These are phyloP conservation scores for Ceryle rudis DNA, from an alignment of 2,797 vertebrate genomes.

Conservation along the genomic window DNA sequence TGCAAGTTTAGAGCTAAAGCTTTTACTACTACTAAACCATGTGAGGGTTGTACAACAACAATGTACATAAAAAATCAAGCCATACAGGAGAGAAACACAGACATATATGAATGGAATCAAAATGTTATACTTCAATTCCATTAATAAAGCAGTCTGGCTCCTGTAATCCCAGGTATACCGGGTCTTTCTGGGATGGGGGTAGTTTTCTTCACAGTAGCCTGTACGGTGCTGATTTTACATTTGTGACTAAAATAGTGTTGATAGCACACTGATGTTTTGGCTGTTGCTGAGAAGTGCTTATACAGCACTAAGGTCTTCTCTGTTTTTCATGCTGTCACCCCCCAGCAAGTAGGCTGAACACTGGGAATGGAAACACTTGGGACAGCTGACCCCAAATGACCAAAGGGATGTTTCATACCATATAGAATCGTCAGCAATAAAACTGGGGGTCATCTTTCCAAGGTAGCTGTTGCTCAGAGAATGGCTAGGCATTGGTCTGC, in stretches of 20 bases:
- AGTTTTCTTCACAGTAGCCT: slow-evolving; percentile 3
- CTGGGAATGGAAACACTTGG: neutral
- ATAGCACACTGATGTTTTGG: neutral
- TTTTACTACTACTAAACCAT: neutral
- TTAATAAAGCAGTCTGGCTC: neutral
- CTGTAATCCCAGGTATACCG: neutral
- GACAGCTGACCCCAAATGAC: neutral
- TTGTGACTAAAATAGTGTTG: neutral
- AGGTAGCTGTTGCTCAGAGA: neutral
- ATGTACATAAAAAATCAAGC: slow-evolving; percentile 17
- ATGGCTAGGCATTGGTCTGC: neutral
- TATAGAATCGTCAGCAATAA: neutral
- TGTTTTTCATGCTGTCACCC: neutral
- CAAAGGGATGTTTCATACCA: neutral
- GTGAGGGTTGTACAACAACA: neutral
- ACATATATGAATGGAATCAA: slow-evolving; percentile 22
- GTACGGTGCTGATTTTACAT: neutral
- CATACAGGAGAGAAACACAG: slow-evolving; percentile 45
- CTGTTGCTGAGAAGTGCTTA: neutral
- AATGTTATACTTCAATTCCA: slow-evolving; percentile 6
- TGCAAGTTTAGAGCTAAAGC: neutral
- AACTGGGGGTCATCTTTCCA: neutral
- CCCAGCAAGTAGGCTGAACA: neutral
- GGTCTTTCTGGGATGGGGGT: neutral
- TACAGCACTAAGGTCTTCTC: neutral